Evolutionary conservation across 2,888 invertebrate genomes (phyloP), one percentile per base, ranked within the genome.

Genomic region (Drosophila kuntzei): DNA sequence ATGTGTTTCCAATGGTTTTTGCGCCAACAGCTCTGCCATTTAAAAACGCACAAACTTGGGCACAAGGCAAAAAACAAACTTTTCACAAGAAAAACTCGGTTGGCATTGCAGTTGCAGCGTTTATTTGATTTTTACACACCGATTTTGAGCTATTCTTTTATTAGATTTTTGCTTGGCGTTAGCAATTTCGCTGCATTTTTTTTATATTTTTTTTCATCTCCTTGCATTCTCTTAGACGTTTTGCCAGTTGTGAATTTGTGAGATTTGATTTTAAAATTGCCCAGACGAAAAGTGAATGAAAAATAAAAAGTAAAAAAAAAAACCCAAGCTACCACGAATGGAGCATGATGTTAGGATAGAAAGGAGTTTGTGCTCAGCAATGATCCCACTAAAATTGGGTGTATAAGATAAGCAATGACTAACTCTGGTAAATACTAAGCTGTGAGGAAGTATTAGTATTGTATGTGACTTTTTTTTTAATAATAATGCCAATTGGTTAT

Each of bases 1-100:
- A 88, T 89, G 79, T 90, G 90, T 82, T 82, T 76, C 85, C 89
- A 90, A 90, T 88, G 90, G 80, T 70, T 83, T 80, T 83, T 50
- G 76, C 49, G 61, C 87, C 62, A 80, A 76, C 73, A 71, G 80
- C 75, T 67, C 65, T 73, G 67, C 74, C 89, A 84, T 88, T 88
- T 80, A 86, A 84, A 84, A 84, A 86, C 75, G 78, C 78, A 78
- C 80, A 70, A 88, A 71, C 69, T 85, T 79, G 75, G 61, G 41
- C 64, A 54, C 68, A 43, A 62, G 68, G 64, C 60, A 57, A 65
- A 76, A 67, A 70, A 74, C 71, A 71, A 79, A 54, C 49, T 76
- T 83, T 83, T 66, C 14, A 51, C 44, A 55, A 55, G 62, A 68
- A 65, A 76, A 80, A 76, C 69, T 55, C 73, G 57, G 77, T 63